Evolutionary conservation across 2,888 invertebrate genomes (phyloP).

Genomic region (Apamea sordens): DNA sequence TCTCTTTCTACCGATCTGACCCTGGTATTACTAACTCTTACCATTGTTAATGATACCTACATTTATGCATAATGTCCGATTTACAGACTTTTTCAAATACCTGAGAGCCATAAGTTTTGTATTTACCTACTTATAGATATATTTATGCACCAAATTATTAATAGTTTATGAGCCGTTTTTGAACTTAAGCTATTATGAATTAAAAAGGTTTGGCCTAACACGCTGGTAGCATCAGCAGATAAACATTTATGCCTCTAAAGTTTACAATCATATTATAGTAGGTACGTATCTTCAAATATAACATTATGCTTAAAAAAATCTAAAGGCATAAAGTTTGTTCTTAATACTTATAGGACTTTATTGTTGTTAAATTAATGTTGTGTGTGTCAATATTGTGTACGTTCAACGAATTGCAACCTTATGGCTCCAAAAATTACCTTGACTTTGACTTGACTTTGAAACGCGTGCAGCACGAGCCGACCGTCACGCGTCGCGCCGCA

Average conservation of each 20-base stretch:
- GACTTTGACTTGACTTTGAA: no score
- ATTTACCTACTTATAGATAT: slow-evolving; percentile 4
- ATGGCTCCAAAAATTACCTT: slow-evolving; percentile 10
- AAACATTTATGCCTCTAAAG: slow-evolving; percentile 4
- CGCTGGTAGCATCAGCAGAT: slow-evolving; percentile 7
- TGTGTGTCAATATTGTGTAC: slow-evolving; percentile 4
- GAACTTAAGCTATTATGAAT: slow-evolving; percentile 7
- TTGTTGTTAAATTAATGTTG: not conserved
- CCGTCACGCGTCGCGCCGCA: not conserved
- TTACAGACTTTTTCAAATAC: not conserved
- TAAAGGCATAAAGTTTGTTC: not conserved
- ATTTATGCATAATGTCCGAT: not conserved
- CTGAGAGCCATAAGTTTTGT: slow-evolving; percentile 9
- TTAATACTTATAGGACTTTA: not conserved
- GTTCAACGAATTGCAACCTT: slow-evolving; percentile 18
- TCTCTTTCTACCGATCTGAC: slow-evolving; percentile 8
- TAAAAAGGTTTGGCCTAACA: slow-evolving; percentile 6
- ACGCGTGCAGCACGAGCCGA: slow-evolving; percentile 5
- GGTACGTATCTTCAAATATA: slow-evolving; percentile 9
- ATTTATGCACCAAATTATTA: slow-evolving; percentile 5
- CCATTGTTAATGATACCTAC: slow-evolving; percentile 1
- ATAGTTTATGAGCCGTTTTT: not conserved
- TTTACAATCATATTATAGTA: slow-evolving; percentile 8
- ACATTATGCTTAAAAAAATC: slow-evolving; percentile 5
- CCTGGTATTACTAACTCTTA: slow-evolving; percentile 11